phyloP scores from a whole-genome alignment of 2,113 vertebrate species.

The Malurus melanocephalus region DNA sequence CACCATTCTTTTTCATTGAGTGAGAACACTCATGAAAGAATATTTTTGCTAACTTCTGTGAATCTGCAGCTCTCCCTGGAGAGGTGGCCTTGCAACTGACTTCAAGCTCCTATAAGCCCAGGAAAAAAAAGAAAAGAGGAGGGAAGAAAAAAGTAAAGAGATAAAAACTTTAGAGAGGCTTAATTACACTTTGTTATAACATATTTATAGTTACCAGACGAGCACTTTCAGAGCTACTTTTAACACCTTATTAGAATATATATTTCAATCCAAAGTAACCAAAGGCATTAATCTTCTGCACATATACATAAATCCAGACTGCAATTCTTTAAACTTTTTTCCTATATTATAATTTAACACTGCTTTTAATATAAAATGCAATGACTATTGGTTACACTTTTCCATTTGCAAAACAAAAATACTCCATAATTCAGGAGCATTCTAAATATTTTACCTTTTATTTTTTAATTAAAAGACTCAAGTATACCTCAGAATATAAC shows the following conservation, averaged over 20 bases:
- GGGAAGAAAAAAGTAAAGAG: neutral
- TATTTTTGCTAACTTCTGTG: neutral
- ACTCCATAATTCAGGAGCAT: constrained; percentile 21
- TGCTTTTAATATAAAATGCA: constrained; percentile 16
- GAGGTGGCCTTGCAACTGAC: neutral
- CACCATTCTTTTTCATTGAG: neutral
- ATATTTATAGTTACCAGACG: constrained; percentile 38
- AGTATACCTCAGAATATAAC: neutral
- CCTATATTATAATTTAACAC: neutral
- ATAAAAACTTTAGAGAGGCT: constrained; percentile 19
- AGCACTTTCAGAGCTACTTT: constrained; percentile 37
- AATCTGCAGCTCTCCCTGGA: neutral
- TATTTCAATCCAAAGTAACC: constrained; percentile 26
- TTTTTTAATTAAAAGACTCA: constrained; percentile 6
- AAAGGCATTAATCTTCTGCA: constrained; percentile 35
- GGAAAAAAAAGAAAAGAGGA: too few relatives aligned
- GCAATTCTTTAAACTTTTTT: neutral
- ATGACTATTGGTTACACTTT: neutral
- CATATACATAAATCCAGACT: constrained; percentile 1
- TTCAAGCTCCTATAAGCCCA: neutral
- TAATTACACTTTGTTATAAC: constrained; percentile 28
- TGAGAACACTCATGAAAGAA: neutral
- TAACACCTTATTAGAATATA: constrained; percentile 33
- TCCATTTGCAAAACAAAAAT: constrained; percentile 36
- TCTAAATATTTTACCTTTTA: constrained; percentile 41